phyloP scores from a whole-genome alignment of 2,113 vertebrate genomes.

The Propithecus coquereli region DNA sequence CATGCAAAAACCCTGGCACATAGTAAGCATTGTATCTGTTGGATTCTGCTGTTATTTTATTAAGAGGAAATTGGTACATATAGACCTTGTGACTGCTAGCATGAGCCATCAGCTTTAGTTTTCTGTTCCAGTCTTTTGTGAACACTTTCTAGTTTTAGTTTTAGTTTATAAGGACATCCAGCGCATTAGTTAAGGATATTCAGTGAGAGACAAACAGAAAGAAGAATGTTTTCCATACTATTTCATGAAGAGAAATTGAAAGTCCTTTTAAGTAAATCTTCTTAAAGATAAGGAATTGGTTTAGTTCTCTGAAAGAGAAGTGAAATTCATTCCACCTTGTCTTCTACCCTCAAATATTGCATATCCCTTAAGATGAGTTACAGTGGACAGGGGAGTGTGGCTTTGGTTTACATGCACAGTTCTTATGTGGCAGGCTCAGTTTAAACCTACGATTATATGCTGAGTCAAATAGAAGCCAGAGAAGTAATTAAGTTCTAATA shows the following conservation, averaged over 20 bases:
- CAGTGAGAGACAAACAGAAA: not conserved
- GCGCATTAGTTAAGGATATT: not conserved
- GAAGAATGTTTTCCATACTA: not conserved
- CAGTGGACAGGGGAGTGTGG: not conserved
- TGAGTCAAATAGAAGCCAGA: conserved; percentile 4
- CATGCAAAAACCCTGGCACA: not conserved
- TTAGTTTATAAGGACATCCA: not conserved
- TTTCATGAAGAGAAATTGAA: not conserved
- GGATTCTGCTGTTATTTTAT: not conserved
- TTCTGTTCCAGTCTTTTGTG: not conserved
- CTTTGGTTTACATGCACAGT: not conserved
- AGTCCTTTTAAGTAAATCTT: not conserved
- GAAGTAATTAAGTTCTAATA: not conserved
- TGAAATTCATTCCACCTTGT: not conserved
- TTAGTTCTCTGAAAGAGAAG: conserved; percentile 6
- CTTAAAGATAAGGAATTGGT: conserved; percentile 7
- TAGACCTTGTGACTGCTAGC: not conserved
- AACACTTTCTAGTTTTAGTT: not conserved
- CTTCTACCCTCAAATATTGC: not conserved
- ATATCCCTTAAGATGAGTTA: not conserved
- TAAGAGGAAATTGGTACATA: not conserved
- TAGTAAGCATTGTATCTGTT: not conserved
- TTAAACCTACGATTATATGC: not conserved
- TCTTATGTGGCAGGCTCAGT: not conserved
- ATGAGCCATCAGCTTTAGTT: not conserved